These are phyloP conservation scores for Pipistrellus pygmaeus DNA, from an alignment of 2,797 vertebrate genomes.

Conservation along the genomic window DNA sequence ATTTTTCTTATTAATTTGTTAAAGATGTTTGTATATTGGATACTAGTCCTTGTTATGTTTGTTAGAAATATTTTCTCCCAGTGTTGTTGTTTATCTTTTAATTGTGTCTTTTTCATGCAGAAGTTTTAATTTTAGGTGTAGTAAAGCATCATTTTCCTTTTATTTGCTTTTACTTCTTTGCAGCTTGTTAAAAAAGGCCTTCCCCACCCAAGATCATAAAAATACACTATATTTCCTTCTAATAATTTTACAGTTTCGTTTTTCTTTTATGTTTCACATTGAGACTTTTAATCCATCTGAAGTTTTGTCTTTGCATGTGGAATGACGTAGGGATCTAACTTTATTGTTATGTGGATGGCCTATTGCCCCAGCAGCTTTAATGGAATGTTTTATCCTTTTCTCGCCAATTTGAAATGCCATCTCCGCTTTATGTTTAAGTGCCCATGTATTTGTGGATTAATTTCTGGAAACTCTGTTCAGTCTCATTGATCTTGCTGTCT, in stretches of 20 bases:
- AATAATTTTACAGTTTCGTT: conserved; percentile 1
- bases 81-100: neutral
- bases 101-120: neutral
- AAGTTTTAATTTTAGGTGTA: neutral
- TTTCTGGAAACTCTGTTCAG: conserved; percentile 27
- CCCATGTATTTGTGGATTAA: neutral
- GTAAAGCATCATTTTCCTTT: neutral
- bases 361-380: neutral
- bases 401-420: neutral
- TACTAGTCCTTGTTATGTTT: neutral
- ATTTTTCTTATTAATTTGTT: conserved; percentile 52
- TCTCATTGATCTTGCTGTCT: conserved; percentile 57
- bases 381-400: neutral
- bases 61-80: neutral
- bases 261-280: conserved; percentile 24
- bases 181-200: neutral
- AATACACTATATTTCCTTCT: neutral
- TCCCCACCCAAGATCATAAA: neutral
- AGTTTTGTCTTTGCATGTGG: neutral
- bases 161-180: conserved; percentile 15
- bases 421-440: neutral
- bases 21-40: neutral
- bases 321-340: neutral
- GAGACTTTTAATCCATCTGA: conserved; percentile 28
- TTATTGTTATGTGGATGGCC: neutral